Evolutionary conservation across 2,113 vertebrate genomes (phyloP).

Genomic region (Coracopsis vasa): DNA sequence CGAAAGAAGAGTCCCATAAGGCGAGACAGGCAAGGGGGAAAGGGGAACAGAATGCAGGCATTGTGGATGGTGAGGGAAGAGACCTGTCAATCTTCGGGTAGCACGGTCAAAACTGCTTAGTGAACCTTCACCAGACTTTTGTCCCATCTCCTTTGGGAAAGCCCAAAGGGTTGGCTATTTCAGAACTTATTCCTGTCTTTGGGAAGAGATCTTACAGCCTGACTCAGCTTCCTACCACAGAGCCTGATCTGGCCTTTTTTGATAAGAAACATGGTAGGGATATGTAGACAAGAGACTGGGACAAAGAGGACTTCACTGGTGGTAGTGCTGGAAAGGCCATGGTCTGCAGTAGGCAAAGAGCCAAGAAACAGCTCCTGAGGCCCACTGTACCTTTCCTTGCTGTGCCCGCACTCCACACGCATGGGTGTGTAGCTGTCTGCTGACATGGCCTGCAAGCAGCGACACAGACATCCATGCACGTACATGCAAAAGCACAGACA

Average conservation of each 20-base stretch:
- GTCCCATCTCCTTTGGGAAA: background rate
- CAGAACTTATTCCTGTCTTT: background rate
- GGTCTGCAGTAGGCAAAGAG: background rate
- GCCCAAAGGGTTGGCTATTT: background rate
- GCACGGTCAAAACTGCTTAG: background rate
- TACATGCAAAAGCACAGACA: background rate
- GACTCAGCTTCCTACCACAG: background rate
- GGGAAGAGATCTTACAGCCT: background rate
- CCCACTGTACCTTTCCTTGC: background rate
- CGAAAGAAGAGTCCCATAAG: background rate
- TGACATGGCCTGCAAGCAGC: background rate
- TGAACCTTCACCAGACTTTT: background rate
- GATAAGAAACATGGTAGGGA: accelerated
- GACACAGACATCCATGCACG: background rate
- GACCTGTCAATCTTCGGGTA: background rate
- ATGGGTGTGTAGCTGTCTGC: background rate
- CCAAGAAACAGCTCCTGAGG: background rate
- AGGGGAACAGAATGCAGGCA: background rate
- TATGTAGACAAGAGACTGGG: background rate
- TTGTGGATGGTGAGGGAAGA: background rate
- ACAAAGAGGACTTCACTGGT: background rate
- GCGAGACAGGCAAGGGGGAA: accelerated
- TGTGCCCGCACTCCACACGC: background rate
- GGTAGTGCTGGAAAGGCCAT: background rate
- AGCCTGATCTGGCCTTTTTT: background rate